Conservation (phyloP, 2,113 vertebrate species). For the Meriones unguiculatus region DNA sequence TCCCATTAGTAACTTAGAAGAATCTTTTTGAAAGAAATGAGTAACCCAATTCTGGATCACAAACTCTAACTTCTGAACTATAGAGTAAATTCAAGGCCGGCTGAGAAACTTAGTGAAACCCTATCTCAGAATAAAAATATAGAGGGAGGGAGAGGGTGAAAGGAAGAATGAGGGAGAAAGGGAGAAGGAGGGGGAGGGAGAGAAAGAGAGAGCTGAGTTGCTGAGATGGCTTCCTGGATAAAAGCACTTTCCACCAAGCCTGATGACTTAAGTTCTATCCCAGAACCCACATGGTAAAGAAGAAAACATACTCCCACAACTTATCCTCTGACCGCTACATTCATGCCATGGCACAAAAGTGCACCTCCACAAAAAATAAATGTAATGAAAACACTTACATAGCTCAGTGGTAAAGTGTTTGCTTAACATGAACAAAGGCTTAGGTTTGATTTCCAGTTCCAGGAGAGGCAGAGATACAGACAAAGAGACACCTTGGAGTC, state of each 20-base stretch:
- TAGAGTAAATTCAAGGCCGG: background rate
- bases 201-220: background rate
- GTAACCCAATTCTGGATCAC: background rate
- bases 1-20: background rate
- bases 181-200: background rate
- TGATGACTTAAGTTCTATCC: background rate
- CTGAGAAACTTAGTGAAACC: background rate
- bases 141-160: fast-evolving
- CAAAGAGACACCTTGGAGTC: background rate
- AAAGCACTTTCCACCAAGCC: background rate
- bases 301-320: background rate
- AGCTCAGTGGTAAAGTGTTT: background rate
- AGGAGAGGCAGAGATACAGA: background rate
- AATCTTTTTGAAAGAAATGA: conserved; percentile 22
- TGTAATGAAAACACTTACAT: background rate
- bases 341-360: background rate
- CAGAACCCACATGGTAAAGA: background rate
- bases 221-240: background rate
- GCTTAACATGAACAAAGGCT: background rate
- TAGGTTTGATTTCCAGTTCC: background rate
- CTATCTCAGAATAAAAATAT: background rate
- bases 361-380: background rate
- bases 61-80: background rate
- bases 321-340: background rate
- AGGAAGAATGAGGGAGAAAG: background rate